Evolutionary conservation across 2,113 vertebrate genomes (phyloP).

Genomic region (Halcyon senegalensis): DNA sequence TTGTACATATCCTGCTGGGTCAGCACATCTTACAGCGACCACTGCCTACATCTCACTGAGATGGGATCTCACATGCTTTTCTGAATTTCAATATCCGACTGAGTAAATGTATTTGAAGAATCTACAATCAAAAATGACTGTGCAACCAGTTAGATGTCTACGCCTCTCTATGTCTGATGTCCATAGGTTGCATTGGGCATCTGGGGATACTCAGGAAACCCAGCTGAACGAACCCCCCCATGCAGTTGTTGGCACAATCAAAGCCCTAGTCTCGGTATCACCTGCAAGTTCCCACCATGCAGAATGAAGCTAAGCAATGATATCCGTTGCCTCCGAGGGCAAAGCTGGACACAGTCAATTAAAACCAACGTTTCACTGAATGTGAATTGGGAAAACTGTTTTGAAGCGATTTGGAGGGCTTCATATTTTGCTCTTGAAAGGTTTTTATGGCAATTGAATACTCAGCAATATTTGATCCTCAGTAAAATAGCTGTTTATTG

Average conservation of each 20-base stretch:
- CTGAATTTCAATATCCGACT: background rate
- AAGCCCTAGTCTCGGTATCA: background rate
- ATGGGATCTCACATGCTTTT: background rate
- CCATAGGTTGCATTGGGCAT: background rate
- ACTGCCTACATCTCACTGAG: background rate
- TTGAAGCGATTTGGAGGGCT: background rate
- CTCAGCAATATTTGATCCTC: conserved; percentile 54
- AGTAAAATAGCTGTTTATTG: conserved; percentile 51
- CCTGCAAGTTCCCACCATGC: background rate
- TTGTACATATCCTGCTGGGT: background rate
- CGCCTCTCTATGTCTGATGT: background rate
- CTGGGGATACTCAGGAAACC: background rate
- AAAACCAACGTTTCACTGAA: conserved; percentile 3
- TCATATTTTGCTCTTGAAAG: conserved; percentile 34
- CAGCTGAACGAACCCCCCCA: background rate
- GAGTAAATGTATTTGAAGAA: background rate
- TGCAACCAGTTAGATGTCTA: background rate
- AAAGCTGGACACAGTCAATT: conserved; percentile 22
- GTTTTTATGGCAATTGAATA: conserved; percentile 38
- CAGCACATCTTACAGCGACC: background rate
- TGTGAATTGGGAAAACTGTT: background rate
- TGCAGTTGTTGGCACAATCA: background rate
- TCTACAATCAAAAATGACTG: background rate
- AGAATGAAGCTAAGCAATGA: background rate
- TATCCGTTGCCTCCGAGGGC: background rate